A percentile compares a stretch with the other conserved stretches of the same genome.
These are phyloP conservation scores for Drosophila nr. perissopoda DNA, from an alignment of 2,888 invertebrate species.

Conservation along the genomic window DNA sequence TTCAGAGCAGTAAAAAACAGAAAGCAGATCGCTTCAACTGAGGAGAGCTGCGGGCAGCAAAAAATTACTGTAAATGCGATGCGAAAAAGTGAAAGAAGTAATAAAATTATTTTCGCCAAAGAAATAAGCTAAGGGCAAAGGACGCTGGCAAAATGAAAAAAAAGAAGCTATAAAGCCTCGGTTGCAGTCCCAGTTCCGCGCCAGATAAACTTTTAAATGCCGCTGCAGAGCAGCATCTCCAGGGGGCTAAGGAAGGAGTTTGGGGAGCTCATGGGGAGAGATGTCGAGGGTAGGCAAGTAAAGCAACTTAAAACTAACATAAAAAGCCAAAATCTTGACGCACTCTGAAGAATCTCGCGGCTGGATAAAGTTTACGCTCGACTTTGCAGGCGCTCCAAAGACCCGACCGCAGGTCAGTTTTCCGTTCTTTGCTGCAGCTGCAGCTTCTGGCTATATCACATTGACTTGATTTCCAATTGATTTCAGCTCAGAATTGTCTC, in stretches of 20 bases:
- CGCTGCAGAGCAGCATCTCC: constrained; percentile 39
- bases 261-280: background rate
- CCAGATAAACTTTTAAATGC: constrained; percentile 79
- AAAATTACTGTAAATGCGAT: constrained; percentile 35
- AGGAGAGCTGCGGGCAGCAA: background rate
- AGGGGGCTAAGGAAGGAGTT: constrained; percentile 6
- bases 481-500: constrained; percentile 61
- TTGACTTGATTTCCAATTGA: constrained; percentile 52
- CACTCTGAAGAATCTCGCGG: constrained; percentile 41
- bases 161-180: constrained; percentile 55
- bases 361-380: constrained; percentile 68
- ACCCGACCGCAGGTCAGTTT: constrained; percentile 14
- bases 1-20: constrained; percentile 20
- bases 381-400: constrained; percentile 52
- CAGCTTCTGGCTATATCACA: constrained; percentile 3
- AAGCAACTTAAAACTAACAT: constrained; percentile 73
- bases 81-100: constrained; percentile 66
- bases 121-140: constrained; percentile 56
- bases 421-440: background rate
- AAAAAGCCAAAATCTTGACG: constrained; percentile 66
- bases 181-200: constrained; percentile 34
- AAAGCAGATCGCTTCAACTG: background rate
- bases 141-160: constrained; percentile 12
- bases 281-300: constrained; percentile 8
- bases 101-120: constrained; percentile 78